phyloP scores from a whole-genome alignment of 2,888 invertebrate species.

The Eupithecia insigniata region DNA sequence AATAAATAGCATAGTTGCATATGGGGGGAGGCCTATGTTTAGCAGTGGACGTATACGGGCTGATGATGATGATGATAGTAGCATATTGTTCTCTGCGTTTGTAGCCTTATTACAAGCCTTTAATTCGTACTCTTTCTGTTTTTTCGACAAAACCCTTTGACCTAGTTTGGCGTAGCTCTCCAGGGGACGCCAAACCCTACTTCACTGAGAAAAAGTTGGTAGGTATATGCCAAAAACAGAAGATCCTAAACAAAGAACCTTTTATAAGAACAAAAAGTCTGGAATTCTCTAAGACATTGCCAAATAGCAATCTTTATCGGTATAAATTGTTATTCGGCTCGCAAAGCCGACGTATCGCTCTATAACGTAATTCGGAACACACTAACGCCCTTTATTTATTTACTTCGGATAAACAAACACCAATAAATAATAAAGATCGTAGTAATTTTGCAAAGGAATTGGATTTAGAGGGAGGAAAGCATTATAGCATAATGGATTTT shows the following conservation, averaged over 20 bases:
- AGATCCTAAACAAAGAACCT: constrained; percentile 5
- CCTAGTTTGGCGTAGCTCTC: background rate
- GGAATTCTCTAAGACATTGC: background rate
- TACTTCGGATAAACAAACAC: constrained; percentile 29
- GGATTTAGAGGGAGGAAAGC: background rate
- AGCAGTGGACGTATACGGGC: no score
- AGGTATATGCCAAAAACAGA: background rate
- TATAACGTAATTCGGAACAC: constrained; percentile 20
- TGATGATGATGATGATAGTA: no score
- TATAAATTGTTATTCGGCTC: constrained; percentile 28
- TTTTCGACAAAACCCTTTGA: background rate
- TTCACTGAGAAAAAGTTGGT: background rate
- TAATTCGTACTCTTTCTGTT: background rate
- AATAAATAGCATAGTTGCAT: background rate
- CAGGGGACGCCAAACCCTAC: background rate
- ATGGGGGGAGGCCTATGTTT: no score
- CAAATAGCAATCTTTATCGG: background rate
- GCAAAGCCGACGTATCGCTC: constrained; percentile 23
- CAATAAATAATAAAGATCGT: constrained; percentile 30
- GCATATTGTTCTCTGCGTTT: background rate
- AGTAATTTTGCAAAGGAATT: background rate
- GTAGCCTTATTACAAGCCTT: background rate
- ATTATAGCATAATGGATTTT: background rate
- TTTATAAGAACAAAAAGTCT: background rate
- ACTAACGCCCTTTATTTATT: constrained; percentile 31